These are phyloP conservation scores for Psix sp. DNA, from an alignment of 1,140 invertebrate genomes.

Conservation along the genomic window DNA sequence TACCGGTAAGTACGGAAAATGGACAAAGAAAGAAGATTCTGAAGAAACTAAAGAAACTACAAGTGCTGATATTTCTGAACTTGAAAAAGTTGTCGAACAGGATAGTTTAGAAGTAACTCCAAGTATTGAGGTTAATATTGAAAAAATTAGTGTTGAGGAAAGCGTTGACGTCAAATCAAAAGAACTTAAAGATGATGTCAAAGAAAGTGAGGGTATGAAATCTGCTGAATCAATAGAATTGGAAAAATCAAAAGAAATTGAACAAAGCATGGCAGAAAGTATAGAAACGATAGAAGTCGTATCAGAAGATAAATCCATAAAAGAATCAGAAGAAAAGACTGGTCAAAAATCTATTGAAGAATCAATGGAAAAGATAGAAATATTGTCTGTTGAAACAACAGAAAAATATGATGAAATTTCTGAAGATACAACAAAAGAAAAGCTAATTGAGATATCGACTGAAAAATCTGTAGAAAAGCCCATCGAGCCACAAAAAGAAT, in stretches of 20 bases:
- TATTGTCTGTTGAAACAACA: slow-evolving; percentile 25
- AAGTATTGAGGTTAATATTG: not conserved
- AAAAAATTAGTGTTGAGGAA: slow-evolving; percentile 21
- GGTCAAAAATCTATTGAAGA: slow-evolving; percentile 11
- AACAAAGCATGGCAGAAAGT: slow-evolving; percentile 27
- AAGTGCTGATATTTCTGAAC: slow-evolving; percentile 4
- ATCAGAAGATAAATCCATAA: slow-evolving; percentile 9
- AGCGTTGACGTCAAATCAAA: slow-evolving; percentile 4
- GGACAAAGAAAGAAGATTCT: slow-evolving; percentile 47
- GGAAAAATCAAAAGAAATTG: slow-evolving; percentile 15
- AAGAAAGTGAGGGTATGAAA: slow-evolving; percentile 22
- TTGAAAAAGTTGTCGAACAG: slow-evolving; percentile 1
- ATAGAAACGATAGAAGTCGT: slow-evolving; percentile 61
- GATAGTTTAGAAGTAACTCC: not conserved
- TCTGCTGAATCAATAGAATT: not conserved
- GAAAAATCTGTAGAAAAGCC: not conserved
- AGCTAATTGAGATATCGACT: not conserved
- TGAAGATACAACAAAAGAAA: slow-evolving; percentile 16
- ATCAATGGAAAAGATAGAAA: slow-evolving; percentile 24
- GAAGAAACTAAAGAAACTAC: slow-evolving; percentile 30
- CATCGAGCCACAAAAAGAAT: not conserved
- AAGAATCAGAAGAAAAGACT: slow-evolving; percentile 14
- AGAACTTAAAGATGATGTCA: slow-evolving; percentile 5
- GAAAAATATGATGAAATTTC: slow-evolving; percentile 27
- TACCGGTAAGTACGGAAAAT: slow-evolving; percentile 46